A percentile compares a stretch with the other conserved stretches of the same genome.
Conservation (phyloP, 1,140 invertebrate genomes). For the Drosophila athabasca region DNA sequence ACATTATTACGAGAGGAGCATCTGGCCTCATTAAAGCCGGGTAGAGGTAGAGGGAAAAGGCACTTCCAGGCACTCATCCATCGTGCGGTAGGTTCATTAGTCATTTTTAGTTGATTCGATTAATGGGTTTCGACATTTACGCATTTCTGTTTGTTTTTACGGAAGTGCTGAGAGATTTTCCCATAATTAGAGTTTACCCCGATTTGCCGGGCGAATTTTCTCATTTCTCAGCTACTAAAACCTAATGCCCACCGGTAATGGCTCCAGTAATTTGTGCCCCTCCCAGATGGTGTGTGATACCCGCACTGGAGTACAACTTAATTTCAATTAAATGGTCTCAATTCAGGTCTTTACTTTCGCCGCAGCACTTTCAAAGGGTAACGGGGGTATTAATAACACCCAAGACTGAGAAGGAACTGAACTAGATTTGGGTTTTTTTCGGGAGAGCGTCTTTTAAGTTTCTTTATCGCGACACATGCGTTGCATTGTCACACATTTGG, state of each 20-base stretch:
- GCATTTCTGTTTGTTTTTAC: slow-evolving; percentile 70
- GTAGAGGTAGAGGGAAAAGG: slow-evolving; percentile 20
- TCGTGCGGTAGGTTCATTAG: slow-evolving; percentile 57
- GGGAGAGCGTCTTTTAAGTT: slow-evolving; percentile 13
- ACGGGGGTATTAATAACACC: slow-evolving; percentile 60
- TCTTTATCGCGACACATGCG: slow-evolving; percentile 69
- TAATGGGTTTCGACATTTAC: slow-evolving; percentile 77
- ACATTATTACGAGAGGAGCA: slow-evolving; percentile 7
- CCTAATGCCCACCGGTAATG: slow-evolving; percentile 73
- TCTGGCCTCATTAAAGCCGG: slow-evolving; percentile 33
- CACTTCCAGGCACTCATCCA: slow-evolving; percentile 34
- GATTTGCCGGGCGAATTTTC: slow-evolving; percentile 70
- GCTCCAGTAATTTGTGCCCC: slow-evolving; percentile 54
- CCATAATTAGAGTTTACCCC: slow-evolving; percentile 74
- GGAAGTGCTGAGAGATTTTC: slow-evolving; percentile 73
- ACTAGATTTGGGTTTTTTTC: not conserved
- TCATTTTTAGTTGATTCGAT: slow-evolving; percentile 77
- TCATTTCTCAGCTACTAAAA: slow-evolving; percentile 78
- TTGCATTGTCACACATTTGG: slow-evolving; percentile 78
- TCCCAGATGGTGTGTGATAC: not conserved
- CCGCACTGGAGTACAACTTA: slow-evolving; percentile 34
- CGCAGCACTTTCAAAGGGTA: slow-evolving; percentile 44
- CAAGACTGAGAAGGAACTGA: slow-evolving; percentile 10
- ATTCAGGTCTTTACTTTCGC: slow-evolving; percentile 27
- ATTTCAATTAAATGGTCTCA: slow-evolving; percentile 69